Conservation (phyloP, 2,797 vertebrate genomes). For the Gymnoscopelus microlampas region DNA sequence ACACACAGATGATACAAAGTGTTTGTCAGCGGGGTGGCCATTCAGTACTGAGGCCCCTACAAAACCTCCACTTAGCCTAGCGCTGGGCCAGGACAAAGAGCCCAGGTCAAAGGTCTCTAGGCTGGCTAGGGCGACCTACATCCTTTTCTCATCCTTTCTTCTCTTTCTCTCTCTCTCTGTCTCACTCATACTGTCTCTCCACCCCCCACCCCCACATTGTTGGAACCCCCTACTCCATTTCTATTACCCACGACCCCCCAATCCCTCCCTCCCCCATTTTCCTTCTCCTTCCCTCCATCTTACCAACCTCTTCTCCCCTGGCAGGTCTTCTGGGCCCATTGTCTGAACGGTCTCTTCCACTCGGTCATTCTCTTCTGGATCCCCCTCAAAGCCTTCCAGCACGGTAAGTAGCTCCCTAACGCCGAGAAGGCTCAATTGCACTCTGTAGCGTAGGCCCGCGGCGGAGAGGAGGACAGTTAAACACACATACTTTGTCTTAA, state of each 20-base stretch:
- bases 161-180: constrained; percentile 72
- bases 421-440: constrained; percentile 54
- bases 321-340: constrained; percentile 99
- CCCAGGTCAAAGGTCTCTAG: constrained; percentile 89
- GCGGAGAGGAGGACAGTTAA: constrained; percentile 66
- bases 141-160: constrained; percentile 91
- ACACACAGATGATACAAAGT: constrained; percentile 88
- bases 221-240: constrained; percentile 82
- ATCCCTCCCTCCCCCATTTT: constrained; percentile 70
- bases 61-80: constrained; percentile 94
- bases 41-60: constrained; percentile 87
- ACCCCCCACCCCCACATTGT: constrained; percentile 71
- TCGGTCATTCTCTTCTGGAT: constrained; percentile 99
- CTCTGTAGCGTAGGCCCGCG: constrained; percentile 39
- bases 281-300: constrained; percentile 69
- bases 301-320: constrained; percentile 55
- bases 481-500: constrained; percentile 76
- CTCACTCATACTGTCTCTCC: constrained; percentile 71
- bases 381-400: constrained; percentile 97
- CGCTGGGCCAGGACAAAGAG: constrained; percentile 89
- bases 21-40: constrained; percentile 91
- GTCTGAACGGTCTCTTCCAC: constrained; percentile 99
- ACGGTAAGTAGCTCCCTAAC: constrained; percentile 88
- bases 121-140: constrained; percentile 86
- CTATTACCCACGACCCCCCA: constrained; percentile 77